phyloP scores from a whole-genome alignment of 2,113 vertebrate species.

The Dromas ardeola region DNA sequence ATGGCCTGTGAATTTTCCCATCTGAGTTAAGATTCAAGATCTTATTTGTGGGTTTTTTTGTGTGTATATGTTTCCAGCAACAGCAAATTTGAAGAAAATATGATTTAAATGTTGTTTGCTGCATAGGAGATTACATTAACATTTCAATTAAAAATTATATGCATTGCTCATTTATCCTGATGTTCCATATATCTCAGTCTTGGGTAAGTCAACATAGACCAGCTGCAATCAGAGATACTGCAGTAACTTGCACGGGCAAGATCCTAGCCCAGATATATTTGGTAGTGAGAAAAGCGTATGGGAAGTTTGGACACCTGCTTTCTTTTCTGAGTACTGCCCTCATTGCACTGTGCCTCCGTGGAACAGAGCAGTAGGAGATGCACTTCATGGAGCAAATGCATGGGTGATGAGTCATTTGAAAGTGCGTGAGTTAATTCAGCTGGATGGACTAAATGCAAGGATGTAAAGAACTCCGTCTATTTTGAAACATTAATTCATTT shows the following conservation, averaged over 20 bases:
- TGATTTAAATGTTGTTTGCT: constrained; percentile 16
- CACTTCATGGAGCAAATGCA: neutral
- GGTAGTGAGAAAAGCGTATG: neutral
- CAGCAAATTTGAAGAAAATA: constrained; percentile 22
- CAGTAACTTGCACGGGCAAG: neutral
- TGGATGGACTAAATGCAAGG: neutral
- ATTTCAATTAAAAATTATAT: neutral
- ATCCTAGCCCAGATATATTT: neutral
- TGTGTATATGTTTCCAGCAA: neutral
- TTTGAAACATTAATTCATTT: neutral
- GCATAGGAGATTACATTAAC: neutral
- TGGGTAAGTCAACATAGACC: neutral
- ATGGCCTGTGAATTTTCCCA: constrained; percentile 24
- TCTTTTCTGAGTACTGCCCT: neutral
- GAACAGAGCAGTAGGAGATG: neutral
- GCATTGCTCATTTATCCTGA: neutral
- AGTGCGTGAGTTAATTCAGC: neutral
- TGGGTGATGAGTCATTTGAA: neutral
- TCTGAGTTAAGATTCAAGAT: constrained; percentile 9
- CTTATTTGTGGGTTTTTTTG: neutral
- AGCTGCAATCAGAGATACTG: neutral
- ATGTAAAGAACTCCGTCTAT: neutral
- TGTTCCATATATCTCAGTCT: neutral
- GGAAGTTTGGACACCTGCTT: neutral
- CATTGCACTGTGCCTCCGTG: neutral